These are phyloP conservation scores for Pantherophis vulpinus DNA, from an alignment of 2,797 vertebrate genomes.

Conservation along the genomic window DNA sequence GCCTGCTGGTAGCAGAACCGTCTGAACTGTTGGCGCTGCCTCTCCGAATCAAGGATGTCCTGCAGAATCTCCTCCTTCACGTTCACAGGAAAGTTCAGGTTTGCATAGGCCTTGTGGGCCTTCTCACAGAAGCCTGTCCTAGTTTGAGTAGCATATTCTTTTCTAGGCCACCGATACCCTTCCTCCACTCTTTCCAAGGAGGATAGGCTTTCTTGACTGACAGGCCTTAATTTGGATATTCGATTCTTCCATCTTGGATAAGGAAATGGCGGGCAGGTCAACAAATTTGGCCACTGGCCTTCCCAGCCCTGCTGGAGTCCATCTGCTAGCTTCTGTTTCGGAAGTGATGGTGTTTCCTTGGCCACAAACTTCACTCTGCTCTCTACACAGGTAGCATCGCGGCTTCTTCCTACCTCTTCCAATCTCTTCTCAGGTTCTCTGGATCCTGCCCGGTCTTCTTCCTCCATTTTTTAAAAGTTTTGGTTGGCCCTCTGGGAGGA, in stretches of 20 bases:
- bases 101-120: neutral
- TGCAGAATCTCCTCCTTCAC: slow-evolving; percentile 12
- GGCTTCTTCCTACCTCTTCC: neutral
- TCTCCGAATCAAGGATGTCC: neutral
- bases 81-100: neutral
- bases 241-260: neutral
- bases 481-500: neutral
- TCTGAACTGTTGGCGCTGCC: neutral
- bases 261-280: neutral
- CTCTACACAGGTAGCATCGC: neutral
- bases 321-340: neutral
- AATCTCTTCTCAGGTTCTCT: neutral
- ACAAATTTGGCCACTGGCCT: neutral
- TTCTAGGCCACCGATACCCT: neutral
- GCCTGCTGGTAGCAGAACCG: slow-evolving; percentile 14
- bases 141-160: neutral
- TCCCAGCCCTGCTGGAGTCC: neutral
- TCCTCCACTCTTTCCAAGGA: neutral
- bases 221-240: neutral
- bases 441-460: neutral
- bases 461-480: slow-evolving; percentile 9
- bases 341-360: neutral
- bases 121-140: neutral
- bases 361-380: neutral
- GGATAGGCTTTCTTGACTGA: neutral